Evolutionary conservation across 1,140 invertebrate species (phyloP), one percentile per base, ranked within the genome.

Genomic region (Drosophila rhopaloa): DNA sequence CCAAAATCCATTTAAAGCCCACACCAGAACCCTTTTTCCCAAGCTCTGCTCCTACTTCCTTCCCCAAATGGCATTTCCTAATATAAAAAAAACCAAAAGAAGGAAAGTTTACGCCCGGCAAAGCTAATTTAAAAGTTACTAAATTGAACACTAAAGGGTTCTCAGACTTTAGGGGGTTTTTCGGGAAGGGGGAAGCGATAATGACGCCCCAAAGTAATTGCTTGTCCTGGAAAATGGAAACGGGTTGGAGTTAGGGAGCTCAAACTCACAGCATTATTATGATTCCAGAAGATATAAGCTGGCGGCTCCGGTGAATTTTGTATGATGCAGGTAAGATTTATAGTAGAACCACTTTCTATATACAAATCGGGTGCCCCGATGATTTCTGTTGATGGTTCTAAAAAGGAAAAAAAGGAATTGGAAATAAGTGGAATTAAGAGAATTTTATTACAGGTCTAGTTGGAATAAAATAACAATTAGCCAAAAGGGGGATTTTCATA

Each of bases 251-350:
- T 70, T 14, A 9, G 10, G 40, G 46, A 44, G 43, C 47, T 65
- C 41, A 32, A 40, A 93, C 92, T 96, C 94, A 97, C 97, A 88
- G 96, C 96, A 92, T 97, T 95, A 93, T 97, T 97, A 93, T 97
- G 96, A 93, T 97, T 97, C 97, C 97, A 98, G 93, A 97, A 98
- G 91, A 98, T 98, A 93, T 97, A 98, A 46, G 96, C 96, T 40
- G 97, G 97, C 57, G 97, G 97, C 91, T 98, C 97, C 13, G 97
- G 97, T 85, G 96, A 97, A 91, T 97, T 96, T 53, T 96, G 93
- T 66, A 98, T 97, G 60, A 98, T 95, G 93, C 97, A 98, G 46
- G 97, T 98, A 71, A 98, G 94, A 93, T 98, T 98, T 93, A 98
- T 98, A 79, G 97, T 98, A 91, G 97, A 98, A 53, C 97, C 97